Evolutionary conservation across 2,888 invertebrate genomes (phyloP), one percentile per base, ranked within the genome.

Genomic region (Hirudinaria manillensis): DNA sequence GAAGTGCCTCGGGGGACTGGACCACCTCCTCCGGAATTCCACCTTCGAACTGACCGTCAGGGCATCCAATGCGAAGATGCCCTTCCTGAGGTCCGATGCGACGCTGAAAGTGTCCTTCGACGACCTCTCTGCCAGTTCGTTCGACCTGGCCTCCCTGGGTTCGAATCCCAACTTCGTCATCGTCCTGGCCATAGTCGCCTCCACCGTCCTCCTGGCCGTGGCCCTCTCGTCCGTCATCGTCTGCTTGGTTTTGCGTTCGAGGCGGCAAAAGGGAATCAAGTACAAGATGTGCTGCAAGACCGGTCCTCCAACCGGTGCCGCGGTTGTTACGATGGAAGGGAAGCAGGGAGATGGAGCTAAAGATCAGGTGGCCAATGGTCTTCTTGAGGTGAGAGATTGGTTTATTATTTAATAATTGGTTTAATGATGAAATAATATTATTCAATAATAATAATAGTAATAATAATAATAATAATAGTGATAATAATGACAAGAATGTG

Each of bases 201-300:
- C 61, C 7, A 61, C 61, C 0, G 61, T 61, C 1, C 61, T 61
- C 24, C 7, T 61, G 61, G 29, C n/a, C 10, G 7, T 61, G 13
- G 10, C 29, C 61, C 61, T 61, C 1, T 61, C 61, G 1, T 27
- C 61, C 6, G n/a, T 61, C 24, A 61, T 61, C 29, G 21, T 29
- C 61, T 61, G 61, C 13, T 10, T 61, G 24, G 61, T 61, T 10
- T 24, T 61, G 4, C 13, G 29, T 7, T 27, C 61, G 24, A 2
- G 61, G 19, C 13, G 61, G 13, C 24, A 24, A 1, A 61, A 61
- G 29, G 61, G 29, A 1, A 10, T 29, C 61, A 61, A 61, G 61
- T 61, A 61, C 61, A 24, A 61, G 61, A 61, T 61, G 29, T 61
- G 61, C 61, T 61, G 61, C 61, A 61, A 61, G 61, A 19, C 10